A percentile compares a stretch with the other conserved stretches of the same genome.
Evolutionary conservation across 1,140 invertebrate genomes (phyloP).

Genomic region (Leptinotarsa texana): DNA sequence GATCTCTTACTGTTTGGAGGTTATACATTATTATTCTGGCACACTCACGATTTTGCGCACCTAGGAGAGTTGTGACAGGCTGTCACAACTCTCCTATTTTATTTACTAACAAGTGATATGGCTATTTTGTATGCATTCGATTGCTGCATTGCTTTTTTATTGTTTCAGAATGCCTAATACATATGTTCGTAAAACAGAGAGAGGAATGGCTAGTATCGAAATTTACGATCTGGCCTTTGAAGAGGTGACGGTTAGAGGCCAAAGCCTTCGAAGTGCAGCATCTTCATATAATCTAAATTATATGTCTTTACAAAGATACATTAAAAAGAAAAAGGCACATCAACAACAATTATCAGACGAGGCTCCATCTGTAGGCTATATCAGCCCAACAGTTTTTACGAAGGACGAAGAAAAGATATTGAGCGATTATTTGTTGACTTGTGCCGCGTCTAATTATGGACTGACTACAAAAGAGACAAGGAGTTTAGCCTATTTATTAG

Average conservation of each 20-base stretch:
- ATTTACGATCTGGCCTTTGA: constrained; percentile 5
- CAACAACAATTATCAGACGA: constrained; percentile 8
- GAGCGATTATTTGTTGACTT: constrained; percentile 21
- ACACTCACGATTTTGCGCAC: not conserved
- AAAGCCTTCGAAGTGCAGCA: constrained; percentile 19
- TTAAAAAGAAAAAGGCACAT: constrained; percentile 17
- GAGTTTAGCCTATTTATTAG: constrained; percentile 44
- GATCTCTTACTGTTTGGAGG: not conserved
- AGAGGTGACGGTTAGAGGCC: constrained; percentile 8
- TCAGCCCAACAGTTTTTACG: constrained; percentile 19
- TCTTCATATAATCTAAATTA: constrained; percentile 22
- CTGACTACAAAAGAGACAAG: constrained; percentile 35
- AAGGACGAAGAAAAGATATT: constrained; percentile 28
- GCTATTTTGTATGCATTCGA: not conserved
- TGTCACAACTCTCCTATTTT: constrained; percentile 17
- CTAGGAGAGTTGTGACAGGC: constrained; percentile 7
- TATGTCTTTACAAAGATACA: constrained; percentile 24
- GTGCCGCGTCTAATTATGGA: constrained; percentile 37
- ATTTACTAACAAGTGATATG: not conserved
- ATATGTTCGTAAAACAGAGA: constrained; percentile 27
- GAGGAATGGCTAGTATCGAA: constrained; percentile 12
- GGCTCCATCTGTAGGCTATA: constrained; percentile 1
- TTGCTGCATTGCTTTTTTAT: not conserved
- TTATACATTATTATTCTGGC: constrained; percentile 14
- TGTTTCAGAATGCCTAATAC: constrained; percentile 12